Evolutionary conservation across 2,888 invertebrate genomes (phyloP).

Genomic region (Anthophora plumipes): DNA sequence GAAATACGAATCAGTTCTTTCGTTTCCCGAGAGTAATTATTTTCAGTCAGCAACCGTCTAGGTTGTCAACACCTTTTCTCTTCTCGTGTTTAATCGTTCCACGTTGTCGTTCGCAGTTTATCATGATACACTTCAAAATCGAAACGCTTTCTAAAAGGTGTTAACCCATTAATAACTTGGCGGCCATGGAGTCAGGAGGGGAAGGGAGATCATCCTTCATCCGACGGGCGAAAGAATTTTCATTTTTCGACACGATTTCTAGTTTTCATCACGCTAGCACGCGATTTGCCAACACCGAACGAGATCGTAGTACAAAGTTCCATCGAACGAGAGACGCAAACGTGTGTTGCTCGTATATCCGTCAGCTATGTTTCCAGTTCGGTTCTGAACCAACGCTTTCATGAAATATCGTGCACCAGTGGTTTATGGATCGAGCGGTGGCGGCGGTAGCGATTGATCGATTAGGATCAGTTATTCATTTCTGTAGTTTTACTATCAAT

Average conservation of each 20-base stretch:
- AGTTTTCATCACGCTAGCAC: slow-evolving; percentile 19
- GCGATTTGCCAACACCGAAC: slow-evolving; percentile 17
- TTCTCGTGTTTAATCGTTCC: not conserved
- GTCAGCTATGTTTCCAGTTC: not conserved
- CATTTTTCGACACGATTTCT: slow-evolving; percentile 30
- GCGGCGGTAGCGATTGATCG: slow-evolving; percentile 69
- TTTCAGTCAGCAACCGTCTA: not conserved
- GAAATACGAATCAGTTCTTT: not conserved
- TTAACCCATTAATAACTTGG: slow-evolving; percentile 20
- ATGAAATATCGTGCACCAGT: slow-evolving; percentile 44
- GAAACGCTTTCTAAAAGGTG: slow-evolving; percentile 34
- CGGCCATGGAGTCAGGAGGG: not conserved
- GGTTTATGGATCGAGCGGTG: slow-evolving; percentile 34
- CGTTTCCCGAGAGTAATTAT: not conserved
- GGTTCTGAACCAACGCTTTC: slow-evolving; percentile 31
- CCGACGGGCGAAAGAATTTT: not conserved
- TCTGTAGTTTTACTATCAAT: slow-evolving; percentile 76
- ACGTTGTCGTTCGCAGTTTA: not conserved
- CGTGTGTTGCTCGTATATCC: slow-evolving; percentile 1
- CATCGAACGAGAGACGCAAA: not conserved
- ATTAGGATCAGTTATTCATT: slow-evolving; percentile 74
- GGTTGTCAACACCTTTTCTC: slow-evolving; percentile 2
- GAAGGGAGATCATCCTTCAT: slow-evolving; percentile 1
- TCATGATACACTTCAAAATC: slow-evolving; percentile 25
- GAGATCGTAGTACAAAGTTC: not conserved